Evolutionary conservation across 2,888 invertebrate genomes (phyloP).

Genomic region (Pyrrhosoma nymphula): DNA sequence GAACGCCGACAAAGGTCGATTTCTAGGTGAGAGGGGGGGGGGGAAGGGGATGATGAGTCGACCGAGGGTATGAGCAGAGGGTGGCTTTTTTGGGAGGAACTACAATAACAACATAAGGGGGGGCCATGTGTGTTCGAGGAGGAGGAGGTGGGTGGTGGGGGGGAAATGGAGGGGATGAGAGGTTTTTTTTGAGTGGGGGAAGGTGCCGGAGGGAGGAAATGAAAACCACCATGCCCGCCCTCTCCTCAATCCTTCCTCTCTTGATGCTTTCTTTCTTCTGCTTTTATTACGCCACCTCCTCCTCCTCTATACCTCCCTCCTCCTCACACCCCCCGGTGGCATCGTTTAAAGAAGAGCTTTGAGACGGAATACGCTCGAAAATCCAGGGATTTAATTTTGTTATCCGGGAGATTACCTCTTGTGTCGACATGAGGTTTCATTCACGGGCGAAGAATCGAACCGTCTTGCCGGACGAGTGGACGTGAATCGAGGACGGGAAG

Average conservation of each 20-base stretch:
- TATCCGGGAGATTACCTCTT: constrained; percentile 31
- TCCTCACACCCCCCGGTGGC: not conserved
- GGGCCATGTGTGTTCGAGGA: not conserved
- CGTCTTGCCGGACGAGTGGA: not conserved
- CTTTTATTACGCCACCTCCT: not conserved
- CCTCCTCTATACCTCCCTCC: not conserved
- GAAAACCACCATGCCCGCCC: not conserved
- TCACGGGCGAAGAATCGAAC: constrained; percentile 24
- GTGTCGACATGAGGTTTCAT: constrained; percentile 31
- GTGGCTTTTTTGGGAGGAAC: constrained; percentile 12
- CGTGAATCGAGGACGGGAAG: not conserved
- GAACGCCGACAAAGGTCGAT: constrained; percentile 46
- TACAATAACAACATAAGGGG: constrained; percentile 34
- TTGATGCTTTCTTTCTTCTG: not conserved
- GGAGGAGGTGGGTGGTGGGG: not conserved
- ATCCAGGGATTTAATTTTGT: constrained; percentile 19
- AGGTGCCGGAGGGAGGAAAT: not conserved
- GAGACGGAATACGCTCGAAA: not conserved
- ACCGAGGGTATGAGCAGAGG: not conserved
- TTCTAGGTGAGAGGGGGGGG: not conserved
- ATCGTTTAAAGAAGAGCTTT: constrained; percentile 16
- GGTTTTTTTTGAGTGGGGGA: not conserved
- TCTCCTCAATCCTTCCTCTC: not conserved
- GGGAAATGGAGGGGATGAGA: not conserved
- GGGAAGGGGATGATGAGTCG: no score